These are phyloP conservation scores for Pachycephala philippinensis DNA, from an alignment of 2,113 vertebrate genomes.

Conservation along the genomic window DNA sequence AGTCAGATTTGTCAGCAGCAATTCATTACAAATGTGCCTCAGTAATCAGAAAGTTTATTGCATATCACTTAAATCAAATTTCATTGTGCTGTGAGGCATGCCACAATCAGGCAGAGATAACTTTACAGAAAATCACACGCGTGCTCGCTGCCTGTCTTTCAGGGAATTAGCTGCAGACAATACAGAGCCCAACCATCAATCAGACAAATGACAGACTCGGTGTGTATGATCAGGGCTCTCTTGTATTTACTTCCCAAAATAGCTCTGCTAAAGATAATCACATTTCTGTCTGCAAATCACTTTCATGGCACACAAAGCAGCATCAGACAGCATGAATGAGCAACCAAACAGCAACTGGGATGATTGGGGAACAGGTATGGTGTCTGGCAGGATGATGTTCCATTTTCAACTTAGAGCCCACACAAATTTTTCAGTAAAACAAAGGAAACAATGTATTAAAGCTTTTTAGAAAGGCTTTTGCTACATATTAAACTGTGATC, in stretches of 20 bases:
- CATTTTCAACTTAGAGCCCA: background rate
- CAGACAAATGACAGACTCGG: background rate
- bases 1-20: background rate
- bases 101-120: background rate
- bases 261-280: constrained; percentile 13
- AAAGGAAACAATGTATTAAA: background rate
- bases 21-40: background rate
- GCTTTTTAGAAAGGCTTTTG: background rate
- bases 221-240: background rate
- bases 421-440: background rate
- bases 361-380: background rate
- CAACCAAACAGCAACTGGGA: background rate
- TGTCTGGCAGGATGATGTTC: background rate
- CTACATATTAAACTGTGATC: background rate
- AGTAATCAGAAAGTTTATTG: background rate
- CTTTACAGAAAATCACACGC: background rate
- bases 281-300: background rate
- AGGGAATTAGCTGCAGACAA: constrained; percentile 41
- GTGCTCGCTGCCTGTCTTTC: background rate
- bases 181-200: background rate
- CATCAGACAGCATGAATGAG: background rate
- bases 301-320: background rate
- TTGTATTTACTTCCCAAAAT: constrained; percentile 14
- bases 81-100: background rate
- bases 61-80: background rate